Conservation (phyloP, 2,797 vertebrate genomes). For the Dendrocincla tyrannina region DNA sequence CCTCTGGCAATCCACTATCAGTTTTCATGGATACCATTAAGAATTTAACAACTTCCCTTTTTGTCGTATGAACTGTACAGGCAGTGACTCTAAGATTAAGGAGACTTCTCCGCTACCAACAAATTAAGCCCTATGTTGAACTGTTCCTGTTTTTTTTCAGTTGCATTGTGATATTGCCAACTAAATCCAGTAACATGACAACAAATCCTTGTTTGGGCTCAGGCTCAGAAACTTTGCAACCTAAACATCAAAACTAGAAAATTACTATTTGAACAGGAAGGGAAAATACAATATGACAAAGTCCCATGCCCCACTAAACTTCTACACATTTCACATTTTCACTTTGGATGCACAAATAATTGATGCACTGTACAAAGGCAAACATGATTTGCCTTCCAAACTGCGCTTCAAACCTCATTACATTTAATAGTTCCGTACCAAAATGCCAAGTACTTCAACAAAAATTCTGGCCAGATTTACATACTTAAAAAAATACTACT, state of each 20-base stretch:
- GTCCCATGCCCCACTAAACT: not conserved
- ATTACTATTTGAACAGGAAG: not conserved
- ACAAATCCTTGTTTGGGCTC: not conserved
- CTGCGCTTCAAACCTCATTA: not conserved
- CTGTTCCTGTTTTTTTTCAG: not conserved
- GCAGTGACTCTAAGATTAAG: not conserved
- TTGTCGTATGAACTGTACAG: not conserved
- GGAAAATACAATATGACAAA: not conserved
- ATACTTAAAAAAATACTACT: not conserved
- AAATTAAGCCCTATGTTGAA: not conserved
- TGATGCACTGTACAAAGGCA: not conserved
- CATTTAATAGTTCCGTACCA: not conserved
- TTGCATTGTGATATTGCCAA: not conserved
- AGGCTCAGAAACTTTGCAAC: not conserved
- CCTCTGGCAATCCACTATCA: not conserved
- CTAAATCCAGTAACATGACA: not conserved
- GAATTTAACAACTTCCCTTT: not conserved
- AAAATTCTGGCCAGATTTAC: not conserved
- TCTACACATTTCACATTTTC: not conserved
- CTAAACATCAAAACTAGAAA: not conserved
- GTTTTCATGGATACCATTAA: not conserved
- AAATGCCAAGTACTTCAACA: not conserved
- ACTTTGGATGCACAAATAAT: not conserved
- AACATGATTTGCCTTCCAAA: not conserved
- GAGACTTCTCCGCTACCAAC: not conserved